Base-by-base conservation (phyloP, 2,888 invertebrate species). In the Sceliomorpha sp. region DNA sequence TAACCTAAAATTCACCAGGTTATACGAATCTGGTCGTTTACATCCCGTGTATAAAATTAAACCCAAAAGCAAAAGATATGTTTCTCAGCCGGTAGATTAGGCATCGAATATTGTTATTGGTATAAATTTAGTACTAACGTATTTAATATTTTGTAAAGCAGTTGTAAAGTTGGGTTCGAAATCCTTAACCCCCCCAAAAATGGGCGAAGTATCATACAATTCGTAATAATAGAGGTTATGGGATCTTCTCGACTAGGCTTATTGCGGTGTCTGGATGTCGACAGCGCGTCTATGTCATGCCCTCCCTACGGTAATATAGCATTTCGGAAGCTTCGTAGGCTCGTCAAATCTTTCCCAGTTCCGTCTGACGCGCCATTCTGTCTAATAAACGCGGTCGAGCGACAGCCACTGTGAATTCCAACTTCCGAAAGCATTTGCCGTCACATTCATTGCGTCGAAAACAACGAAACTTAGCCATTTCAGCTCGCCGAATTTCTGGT, bases 361-460 rank as follows among this genome's bases (percentile, higher is more conserved):
- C 13, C 27, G 58, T 12, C 58, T 62, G 53, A 50, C 47, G 62
- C 60, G 70, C 55, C 15, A 47, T 66, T 53, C 55, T 58, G 68
- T 64, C 68, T 72, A 72, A 72, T 72, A 72, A 72, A 69, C 60
- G 72, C 56, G 34, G 48, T 50, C 58, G 51, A 70, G 62, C 51
- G 56, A 62, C 70, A 70, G 70, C 55, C 44, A 47, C 60, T 37
- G 34, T 29, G 36, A 62, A 70, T 66, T 70, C 59, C 62, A 63
- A 67, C 63, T 71, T 67, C 60, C 34, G 32, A 45, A 40, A 51
- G 44, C 45, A 32, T 58, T 51, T 40, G 29, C 39, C 42, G 34
- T 53, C 58, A 42, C 44, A 29, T 60, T 56, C 47, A 32, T 14
- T 9, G 39, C 44, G 34, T 59, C 37, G 40, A 56, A 42, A 39